phyloP scores from a whole-genome alignment of 2,797 vertebrate genomes.

The Tragelaphus oryx region DNA sequence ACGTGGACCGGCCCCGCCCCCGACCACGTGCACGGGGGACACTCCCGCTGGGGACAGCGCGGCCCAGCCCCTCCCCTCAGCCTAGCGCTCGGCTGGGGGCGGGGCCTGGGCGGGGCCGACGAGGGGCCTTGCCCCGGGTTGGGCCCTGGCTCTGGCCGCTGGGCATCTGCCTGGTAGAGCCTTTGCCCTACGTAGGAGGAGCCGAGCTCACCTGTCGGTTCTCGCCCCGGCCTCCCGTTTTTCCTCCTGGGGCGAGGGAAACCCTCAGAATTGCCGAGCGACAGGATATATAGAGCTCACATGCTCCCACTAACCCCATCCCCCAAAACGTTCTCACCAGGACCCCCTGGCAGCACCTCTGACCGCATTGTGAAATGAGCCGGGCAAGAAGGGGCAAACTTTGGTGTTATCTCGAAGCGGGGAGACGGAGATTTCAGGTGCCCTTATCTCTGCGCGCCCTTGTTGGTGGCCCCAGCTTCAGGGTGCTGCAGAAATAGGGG shows the following conservation, averaged over 20 bases:
- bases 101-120: conserved; percentile 65
- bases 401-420: background rate
- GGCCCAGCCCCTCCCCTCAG: conserved; percentile 41
- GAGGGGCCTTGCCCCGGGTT: conserved; percentile 15
- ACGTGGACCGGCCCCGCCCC: conserved; percentile 68
- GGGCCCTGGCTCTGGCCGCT: conserved; percentile 21
- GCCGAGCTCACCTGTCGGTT: conserved; percentile 19
- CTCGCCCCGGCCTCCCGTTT: background rate
- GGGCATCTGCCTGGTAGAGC: conserved; percentile 5
- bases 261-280: background rate
- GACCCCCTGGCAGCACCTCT: background rate
- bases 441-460: background rate
- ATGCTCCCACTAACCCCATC: background rate
- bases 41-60: conserved; percentile 78
- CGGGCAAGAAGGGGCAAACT: conserved; percentile 20
- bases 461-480: background rate
- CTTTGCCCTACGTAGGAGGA: conserved; percentile 31
- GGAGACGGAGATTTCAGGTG: background rate
- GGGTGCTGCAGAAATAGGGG: background rate
- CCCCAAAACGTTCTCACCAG: background rate
- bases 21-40: conserved; percentile 81
- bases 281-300: background rate
- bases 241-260: conserved; percentile 38
- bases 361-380: background rate
- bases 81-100: conserved; percentile 42